Percentiles rank a stretch among this genome's conserved stretches.
Evolutionary conservation across 2,113 vertebrate genomes (phyloP).

Genomic region (Psilopogon haemacephalus): DNA sequence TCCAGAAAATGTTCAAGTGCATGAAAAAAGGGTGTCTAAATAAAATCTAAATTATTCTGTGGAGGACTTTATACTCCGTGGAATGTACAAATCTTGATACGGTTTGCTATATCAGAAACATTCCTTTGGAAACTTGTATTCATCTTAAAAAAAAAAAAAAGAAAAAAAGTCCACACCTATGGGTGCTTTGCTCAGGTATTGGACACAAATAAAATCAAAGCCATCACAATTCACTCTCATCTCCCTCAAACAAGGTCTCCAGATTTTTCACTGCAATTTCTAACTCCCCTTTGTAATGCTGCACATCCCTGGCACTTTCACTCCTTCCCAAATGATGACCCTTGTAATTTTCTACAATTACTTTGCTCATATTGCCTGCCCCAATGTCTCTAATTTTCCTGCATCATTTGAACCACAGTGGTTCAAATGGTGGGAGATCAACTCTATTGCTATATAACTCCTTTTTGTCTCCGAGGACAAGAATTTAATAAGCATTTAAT

Average conservation of each 20-base stretch:
- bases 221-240: not conserved
- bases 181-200: not conserved
- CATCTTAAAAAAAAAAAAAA: not conserved
- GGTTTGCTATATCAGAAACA: not conserved
- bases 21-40: not conserved
- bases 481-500: not conserved
- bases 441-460: not conserved
- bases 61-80: not conserved
- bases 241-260: rapidly evolving
- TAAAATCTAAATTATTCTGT: not conserved
- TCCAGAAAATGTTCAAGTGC: not conserved
- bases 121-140: not conserved
- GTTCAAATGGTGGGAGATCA: rapidly evolving
- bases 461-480: not conserved
- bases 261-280: not conserved
- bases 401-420: rapidly evolving
- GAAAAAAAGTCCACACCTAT: not conserved
- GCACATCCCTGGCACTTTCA: too few relatives aligned
- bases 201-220: not conserved
- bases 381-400: not conserved
- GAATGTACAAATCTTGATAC: not conserved
- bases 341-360: not conserved
- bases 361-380: rapidly evolving
- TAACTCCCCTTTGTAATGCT: not conserved
- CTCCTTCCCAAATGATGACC: rapidly evolving